phyloP scores from a whole-genome alignment of 2,797 vertebrate species.

The Nothura maculosa region DNA sequence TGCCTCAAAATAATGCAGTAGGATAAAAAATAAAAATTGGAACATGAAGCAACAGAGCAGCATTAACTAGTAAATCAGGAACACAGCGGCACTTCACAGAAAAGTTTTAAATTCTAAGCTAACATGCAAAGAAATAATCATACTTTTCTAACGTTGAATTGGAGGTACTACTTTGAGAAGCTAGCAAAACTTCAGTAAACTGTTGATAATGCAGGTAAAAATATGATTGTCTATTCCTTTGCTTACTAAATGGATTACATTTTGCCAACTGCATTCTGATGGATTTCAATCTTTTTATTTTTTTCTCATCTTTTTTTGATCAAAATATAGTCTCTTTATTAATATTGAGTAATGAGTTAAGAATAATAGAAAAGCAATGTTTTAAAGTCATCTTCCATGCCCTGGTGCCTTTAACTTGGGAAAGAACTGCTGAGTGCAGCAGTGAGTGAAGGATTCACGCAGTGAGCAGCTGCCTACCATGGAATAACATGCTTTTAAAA shows the following conservation, averaged over 20 bases:
- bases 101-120: background rate
- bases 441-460: conserved; percentile 50
- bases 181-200: background rate
- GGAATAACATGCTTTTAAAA: conserved; percentile 77
- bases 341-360: background rate
- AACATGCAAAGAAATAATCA: background rate
- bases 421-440: conserved; percentile 67
- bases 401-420: conserved; percentile 20
- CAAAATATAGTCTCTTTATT: conserved; percentile 5
- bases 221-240: background rate
- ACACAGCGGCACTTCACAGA: background rate
- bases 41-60: background rate
- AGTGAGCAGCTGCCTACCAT: conserved; percentile 72
- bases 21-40: background rate
- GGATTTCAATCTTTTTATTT: background rate
- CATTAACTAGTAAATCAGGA: background rate
- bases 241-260: background rate
- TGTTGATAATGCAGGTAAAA: background rate
- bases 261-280: background rate
- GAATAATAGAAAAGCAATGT: background rate
- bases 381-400: background rate
- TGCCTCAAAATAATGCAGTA: background rate
- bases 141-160: background rate
- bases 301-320: background rate
- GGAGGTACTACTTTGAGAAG: background rate